Evolutionary conservation across 2,888 invertebrate species (phyloP), one percentile per base, ranked within the genome.

Genomic region (Ectropis crepuscularia): DNA sequence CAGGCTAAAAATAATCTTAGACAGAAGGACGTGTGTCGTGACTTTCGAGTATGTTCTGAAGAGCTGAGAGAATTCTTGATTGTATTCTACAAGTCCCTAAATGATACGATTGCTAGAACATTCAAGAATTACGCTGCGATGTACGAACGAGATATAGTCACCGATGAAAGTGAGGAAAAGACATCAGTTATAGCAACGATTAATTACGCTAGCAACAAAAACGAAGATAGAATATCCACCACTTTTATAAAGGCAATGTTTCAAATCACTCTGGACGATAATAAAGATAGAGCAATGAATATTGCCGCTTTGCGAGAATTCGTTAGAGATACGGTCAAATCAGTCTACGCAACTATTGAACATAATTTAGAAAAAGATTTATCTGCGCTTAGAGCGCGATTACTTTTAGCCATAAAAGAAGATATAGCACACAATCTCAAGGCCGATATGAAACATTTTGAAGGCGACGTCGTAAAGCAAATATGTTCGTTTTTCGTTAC

Each of bases 111-210:
- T 1, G 79, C 82, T 0, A 81, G 74, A 12, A 75, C 78, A 0
- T 76, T 89, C 43, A 79, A 65, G 38, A 86, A 85, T 62, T 90
- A 89, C 53, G 82, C 76, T 43, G 82, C 82, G 9, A 90, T 90
- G 88, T 91, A 86, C 53, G 50, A 55, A 0, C 77, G 77, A 63
- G 89, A 90, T 16, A 79, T 83, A 0, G 76, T 75, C 9, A 66
- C 71, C 0, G 82, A 82, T 9, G 67, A 61, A 0, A 76, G 67
- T n/a, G 43, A 67, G 0, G 79, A 83, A 36, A 80, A 79, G 50
- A 66, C 76, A 9, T 57, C 55, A 0, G 75, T 88, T 0, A 61
- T 78, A 0, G 11, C 43, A 8, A 11, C 73, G n/a, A 57, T 90
- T 37, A 71, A 74, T 0, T 73, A 74, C 37, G 57, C 80, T 8